phyloP scores from a whole-genome alignment of 1,140 invertebrate genomes.

The Lucilia cuprina region DNA sequence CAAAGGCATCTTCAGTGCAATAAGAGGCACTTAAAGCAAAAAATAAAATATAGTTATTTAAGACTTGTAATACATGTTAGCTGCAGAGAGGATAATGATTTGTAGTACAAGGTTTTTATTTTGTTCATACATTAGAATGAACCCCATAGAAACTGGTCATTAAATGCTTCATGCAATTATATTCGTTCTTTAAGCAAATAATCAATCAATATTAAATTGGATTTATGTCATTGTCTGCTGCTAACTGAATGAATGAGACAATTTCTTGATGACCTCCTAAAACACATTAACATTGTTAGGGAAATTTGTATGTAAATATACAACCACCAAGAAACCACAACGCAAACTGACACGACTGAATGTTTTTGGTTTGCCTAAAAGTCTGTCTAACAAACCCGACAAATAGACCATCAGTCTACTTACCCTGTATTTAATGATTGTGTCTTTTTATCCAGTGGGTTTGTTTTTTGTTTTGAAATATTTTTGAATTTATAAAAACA shows the following conservation, averaged over 20 bases:
- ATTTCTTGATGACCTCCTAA: neutral
- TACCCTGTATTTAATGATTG: conserved; percentile 6
- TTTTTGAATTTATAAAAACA: neutral
- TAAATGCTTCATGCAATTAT: neutral
- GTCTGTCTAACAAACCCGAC: neutral
- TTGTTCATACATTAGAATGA: neutral
- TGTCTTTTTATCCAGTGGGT: neutral
- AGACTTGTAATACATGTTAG: neutral
- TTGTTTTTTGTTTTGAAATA: neutral
- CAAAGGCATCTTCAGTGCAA: neutral
- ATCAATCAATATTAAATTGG: neutral
- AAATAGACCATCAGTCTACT: neutral
- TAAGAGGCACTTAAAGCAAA: neutral
- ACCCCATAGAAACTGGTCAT: neutral
- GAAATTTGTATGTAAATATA: too few species aligned
- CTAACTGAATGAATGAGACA: neutral
- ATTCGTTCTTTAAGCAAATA: neutral
- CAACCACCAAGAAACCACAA: too few species aligned
- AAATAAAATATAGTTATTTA: neutral
- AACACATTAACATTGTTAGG: neutral
- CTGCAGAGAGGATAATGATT: neutral
- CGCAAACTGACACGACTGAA: too few species aligned
- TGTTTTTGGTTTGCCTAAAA: neutral
- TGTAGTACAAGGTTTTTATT: conserved; percentile 2
- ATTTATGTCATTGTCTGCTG: neutral